These are phyloP conservation scores for Vimba vimba DNA, from an alignment of 2,113 vertebrate genomes.

Conservation along the genomic window DNA sequence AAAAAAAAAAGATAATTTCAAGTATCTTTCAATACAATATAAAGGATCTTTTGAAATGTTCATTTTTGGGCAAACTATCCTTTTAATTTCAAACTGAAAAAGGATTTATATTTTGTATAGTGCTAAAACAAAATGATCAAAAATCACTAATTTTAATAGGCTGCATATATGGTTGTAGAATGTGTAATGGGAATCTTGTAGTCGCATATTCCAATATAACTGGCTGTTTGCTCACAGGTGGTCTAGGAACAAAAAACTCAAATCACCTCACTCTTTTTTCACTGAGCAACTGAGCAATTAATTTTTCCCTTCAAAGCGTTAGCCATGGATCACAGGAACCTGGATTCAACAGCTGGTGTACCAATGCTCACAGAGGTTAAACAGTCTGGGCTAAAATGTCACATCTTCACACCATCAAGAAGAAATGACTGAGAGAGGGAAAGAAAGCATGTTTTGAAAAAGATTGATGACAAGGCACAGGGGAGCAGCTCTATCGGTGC, in stretches of 20 bases:
- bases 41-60: background rate
- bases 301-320: background rate
- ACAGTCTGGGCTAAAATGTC: conserved; percentile 17
- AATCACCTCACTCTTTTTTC: background rate
- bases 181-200: background rate
- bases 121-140: background rate
- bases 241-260: background rate
- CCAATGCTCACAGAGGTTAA: conserved; percentile 10
- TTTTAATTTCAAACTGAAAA: no score
- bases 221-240: conserved; percentile 1
- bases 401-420: background rate
- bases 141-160: background rate
- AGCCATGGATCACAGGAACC: conserved; percentile 1
- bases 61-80: background rate
- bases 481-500: conserved; percentile 1
- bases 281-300: background rate
- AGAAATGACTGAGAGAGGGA: conserved; percentile 21
- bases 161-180: background rate
- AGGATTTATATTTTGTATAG: no score
- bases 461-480: conserved; percentile 11
- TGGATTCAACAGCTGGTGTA: background rate
- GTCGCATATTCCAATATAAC: background rate
- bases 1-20: background rate
- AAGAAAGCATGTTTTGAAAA: conserved; percentile 22
- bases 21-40: background rate